phyloP scores from a whole-genome alignment of 35 echinoderm and acorn worm genomes.

The Lytechinus variegatus region DNA sequence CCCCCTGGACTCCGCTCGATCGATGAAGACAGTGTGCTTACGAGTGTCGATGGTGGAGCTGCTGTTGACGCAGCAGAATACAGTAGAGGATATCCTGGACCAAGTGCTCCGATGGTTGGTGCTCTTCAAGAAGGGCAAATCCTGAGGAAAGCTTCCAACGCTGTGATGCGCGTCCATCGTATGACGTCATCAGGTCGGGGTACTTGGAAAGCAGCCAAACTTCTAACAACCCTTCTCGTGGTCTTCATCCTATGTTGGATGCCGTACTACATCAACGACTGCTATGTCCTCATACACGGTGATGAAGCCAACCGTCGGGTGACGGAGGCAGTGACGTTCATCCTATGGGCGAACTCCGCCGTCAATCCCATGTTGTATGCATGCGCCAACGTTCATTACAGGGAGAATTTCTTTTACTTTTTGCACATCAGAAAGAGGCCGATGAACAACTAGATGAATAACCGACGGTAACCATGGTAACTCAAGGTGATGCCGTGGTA shows the following conservation, averaged over 20 bases:
- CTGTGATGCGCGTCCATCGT: slow-evolving; percentile 11
- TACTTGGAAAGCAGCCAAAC: neutral
- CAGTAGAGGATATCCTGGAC: neutral
- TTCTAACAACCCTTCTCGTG: neutral
- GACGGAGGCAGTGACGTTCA: neutral
- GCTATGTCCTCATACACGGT: neutral
- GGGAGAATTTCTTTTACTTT: neutral
- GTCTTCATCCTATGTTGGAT: neutral
- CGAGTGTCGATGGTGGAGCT: neutral
- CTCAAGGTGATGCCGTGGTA: no score
- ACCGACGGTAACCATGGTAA: no score
- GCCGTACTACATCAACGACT: neutral
- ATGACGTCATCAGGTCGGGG: neutral
- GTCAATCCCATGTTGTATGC: slow-evolving; percentile 33
- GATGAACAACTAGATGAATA: neutral
- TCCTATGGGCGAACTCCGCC: slow-evolving; percentile 26
- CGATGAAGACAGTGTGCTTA: neutral
- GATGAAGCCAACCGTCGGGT: neutral
- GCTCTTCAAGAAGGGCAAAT: neutral
- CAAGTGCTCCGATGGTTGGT: neutral
- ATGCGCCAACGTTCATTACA: slow-evolving; percentile 11
- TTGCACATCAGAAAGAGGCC: neutral
- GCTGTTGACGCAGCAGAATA: no score
- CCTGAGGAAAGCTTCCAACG: neutral
- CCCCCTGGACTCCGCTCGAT: neutral